Base-by-base conservation (phyloP, 2,888 invertebrate genomes). In the Cosmopolites sordidus region DNA sequence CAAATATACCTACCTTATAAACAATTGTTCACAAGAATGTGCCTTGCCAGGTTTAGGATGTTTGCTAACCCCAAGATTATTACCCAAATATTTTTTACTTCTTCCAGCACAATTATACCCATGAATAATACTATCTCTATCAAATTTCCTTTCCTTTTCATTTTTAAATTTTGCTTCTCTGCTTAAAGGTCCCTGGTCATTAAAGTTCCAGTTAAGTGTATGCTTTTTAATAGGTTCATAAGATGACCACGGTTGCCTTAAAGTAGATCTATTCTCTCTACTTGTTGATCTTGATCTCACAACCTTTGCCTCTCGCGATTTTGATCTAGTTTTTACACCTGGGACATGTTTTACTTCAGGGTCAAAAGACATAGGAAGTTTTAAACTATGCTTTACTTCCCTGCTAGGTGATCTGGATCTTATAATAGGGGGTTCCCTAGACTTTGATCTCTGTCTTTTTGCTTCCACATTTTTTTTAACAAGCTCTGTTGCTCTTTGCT, bases 401-500 rank as follows among this genome's bases (percentile, higher is more conserved):
- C 40, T 40, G 16, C 16, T 16, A 43, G 5, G 6, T 18, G 44
- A 44, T 44, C 37, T 33, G 9, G 50, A 46, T n/a, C 42, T 45
- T 6, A 43, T 30, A 27, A 42, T 45, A 3, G 33, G 39, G 16
- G 38, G 43, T 12, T 51, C 48, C 29, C 39, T 27, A 16, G 68
- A 69, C 52, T 65, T 65, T 6, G 67, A 64, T 40, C 69, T 62
- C 22, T 64, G 64, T 39, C 64, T 60, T 48, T 68, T 69, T 14
- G 64, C 63, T 58, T 71, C 62, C 6, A 75, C 60, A 66, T 76
- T 77, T 63, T 73, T 75, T 12, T 67, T 64, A 4, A 78, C 66
- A 58, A 80, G 66, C 60, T 76, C 69, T 47, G 71, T 62, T 1
- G 76, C 71, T 62, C 73, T 76, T 58, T 73, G 66, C 27, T 73